phyloP scores from a whole-genome alignment of 2,113 vertebrate species.

The Pelvicachromis taeniatus region DNA sequence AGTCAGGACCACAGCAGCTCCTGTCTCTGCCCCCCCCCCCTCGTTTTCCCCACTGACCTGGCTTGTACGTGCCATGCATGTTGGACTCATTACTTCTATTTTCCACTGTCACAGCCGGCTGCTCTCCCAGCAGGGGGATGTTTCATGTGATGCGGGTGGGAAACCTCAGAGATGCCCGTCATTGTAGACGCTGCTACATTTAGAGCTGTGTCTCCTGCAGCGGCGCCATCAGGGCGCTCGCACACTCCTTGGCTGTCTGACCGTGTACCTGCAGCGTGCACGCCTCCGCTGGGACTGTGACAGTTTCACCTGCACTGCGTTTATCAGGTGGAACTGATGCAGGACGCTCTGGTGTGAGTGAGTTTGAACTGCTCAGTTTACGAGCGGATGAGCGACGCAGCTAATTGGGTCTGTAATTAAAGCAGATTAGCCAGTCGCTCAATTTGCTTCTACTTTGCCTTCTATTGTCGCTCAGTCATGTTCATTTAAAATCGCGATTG shows the following conservation, averaged over 20 bases:
- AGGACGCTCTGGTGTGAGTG: no score
- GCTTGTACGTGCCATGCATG: background rate
- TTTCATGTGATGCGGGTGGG: background rate
- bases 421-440: background rate
- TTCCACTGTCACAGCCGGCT: background rate
- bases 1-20: background rate
- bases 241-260: no score
- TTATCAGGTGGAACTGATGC: no score
- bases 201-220: no score
- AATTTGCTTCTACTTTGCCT: background rate
- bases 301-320: no score
- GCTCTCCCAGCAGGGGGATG: no score
- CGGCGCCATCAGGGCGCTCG: no score
- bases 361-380: no score
- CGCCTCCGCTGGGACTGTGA: no score
- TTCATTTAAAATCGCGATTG: background rate
- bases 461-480: background rate
- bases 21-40: background rate
- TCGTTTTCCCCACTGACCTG: background rate
- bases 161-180: no score
- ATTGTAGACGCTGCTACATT: no score
- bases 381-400: background rate
- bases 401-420: background rate
- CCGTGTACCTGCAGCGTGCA: no score
- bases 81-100: constrained; percentile 38